Percentiles rank a stretch among this genome's conserved stretches.
These are phyloP conservation scores for Champsocephalus gunnari DNA, from an alignment of 2,797 vertebrate genomes.

Conservation along the genomic window DNA sequence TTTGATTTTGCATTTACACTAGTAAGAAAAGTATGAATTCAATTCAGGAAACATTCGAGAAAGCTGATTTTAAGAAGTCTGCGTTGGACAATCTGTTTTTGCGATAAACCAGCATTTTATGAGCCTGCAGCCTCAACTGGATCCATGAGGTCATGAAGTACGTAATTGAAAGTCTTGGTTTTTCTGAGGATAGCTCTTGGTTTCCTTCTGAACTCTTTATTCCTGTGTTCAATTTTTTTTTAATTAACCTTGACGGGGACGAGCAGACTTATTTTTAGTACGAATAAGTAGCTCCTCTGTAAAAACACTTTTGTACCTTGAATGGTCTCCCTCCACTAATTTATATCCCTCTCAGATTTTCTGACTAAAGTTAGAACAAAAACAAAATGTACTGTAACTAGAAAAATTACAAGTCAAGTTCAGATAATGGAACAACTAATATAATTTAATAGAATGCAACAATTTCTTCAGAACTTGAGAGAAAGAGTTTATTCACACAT, in stretches of 20 bases:
- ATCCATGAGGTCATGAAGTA: conserved; percentile 56
- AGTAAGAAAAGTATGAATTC: background rate
- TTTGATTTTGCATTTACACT: background rate
- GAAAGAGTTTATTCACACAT: conserved; percentile 46
- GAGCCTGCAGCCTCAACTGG: conserved; percentile 33
- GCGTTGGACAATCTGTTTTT: conserved; percentile 38
- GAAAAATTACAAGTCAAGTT: conserved; percentile 14
- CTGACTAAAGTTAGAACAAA: conserved; percentile 23
- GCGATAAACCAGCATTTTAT: conserved; percentile 47
- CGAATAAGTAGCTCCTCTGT: background rate
- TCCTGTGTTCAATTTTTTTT: conserved; percentile 54
- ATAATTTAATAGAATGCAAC: conserved; percentile 28
- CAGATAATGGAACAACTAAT: conserved; percentile 23
- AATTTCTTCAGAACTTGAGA: conserved; percentile 22
- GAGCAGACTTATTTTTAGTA: background rate
- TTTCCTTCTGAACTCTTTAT: conserved; percentile 32
- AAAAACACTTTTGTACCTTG: background rate
- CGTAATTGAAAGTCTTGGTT: conserved; percentile 50
- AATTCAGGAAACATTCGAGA: background rate
- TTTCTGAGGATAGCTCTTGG: conserved; percentile 58
- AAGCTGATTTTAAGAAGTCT: conserved; percentile 1
- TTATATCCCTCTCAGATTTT: conserved; percentile 1
- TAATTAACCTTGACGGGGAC: conserved; percentile 34
- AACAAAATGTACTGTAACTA: conserved; percentile 8
- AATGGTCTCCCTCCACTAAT: background rate